Conservation (phyloP, 2,797 vertebrate species). For the Coendou prehensilis region DNA sequence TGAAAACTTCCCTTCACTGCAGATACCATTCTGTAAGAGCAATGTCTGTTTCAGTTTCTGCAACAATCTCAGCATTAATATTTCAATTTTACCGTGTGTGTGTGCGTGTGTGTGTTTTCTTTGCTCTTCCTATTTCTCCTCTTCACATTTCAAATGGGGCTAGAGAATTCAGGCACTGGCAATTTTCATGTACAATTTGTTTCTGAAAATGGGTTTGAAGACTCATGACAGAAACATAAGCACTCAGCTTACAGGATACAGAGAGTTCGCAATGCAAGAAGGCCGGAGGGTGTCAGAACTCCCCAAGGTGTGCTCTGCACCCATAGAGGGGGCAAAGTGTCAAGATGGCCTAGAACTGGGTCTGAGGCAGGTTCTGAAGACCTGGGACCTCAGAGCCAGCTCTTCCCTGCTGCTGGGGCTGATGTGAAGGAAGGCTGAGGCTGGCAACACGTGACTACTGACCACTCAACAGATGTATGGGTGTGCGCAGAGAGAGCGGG, state of each 20-base stretch:
- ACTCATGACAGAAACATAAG: background rate
- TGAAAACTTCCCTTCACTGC: accelerated
- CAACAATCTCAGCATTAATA: accelerated
- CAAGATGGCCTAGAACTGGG: background rate
- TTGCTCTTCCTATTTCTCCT: background rate
- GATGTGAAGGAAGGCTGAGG: background rate
- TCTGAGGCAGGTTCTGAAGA: background rate
- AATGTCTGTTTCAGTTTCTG: background rate
- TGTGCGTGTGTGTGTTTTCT: background rate
- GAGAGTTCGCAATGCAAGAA: background rate
- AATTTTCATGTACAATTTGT: background rate
- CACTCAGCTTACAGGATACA: background rate
- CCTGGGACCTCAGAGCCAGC: background rate
- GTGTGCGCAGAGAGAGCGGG: accelerated
- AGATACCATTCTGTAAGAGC: accelerated
- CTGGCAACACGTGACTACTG: background rate
- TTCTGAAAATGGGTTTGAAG: constrained; percentile 13
- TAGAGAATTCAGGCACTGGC: background rate
- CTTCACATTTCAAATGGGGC: background rate
- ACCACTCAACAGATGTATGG: accelerated
- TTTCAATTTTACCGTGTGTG: background rate
- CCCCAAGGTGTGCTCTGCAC: no score
- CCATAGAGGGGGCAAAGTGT: accelerated
- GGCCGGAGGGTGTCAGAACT: background rate
- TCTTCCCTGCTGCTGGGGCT: background rate